Evolutionary conservation across 2,797 vertebrate species (phyloP).

Genomic region (Rhynchotus rufescens): DNA sequence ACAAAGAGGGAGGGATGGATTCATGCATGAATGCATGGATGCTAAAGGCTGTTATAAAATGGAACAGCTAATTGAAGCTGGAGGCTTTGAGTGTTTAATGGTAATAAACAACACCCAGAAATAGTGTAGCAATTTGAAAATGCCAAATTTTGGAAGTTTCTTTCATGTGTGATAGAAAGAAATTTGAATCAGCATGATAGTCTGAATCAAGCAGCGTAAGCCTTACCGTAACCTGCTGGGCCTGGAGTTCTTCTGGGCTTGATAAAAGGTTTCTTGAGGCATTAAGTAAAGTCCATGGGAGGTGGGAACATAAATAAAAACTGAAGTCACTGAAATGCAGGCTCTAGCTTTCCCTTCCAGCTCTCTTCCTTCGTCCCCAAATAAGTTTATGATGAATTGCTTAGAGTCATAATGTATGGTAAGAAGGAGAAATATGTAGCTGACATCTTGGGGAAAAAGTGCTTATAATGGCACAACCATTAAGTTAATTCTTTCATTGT

Average conservation of each 20-base stretch:
- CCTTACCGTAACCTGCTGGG: background rate
- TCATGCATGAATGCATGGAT: background rate
- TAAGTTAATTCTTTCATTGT: background rate
- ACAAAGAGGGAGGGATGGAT: background rate
- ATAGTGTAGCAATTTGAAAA: slow-evolving; percentile 1
- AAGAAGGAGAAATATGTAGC: background rate
- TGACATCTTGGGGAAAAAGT: background rate
- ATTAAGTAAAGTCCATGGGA: background rate
- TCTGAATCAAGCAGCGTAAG: slow-evolving; percentile 29
- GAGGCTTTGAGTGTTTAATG: slow-evolving; percentile 12
- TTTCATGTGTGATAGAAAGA: slow-evolving; percentile 54
- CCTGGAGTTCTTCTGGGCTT: background rate
- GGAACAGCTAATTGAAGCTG: slow-evolving; percentile 37
- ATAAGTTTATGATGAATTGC: background rate
- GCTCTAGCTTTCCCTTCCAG: background rate
- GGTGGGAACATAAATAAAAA: slow-evolving; percentile 10
- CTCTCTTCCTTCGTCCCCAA: background rate
- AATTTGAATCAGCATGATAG: slow-evolving; percentile 54
- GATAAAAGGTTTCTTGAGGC: slow-evolving; percentile 46
- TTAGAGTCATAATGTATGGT: background rate
- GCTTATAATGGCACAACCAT: background rate
- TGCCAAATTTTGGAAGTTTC: slow-evolving; percentile 17
- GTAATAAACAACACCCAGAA: slow-evolving; percentile 33
- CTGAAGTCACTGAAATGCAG: slow-evolving; percentile 1
- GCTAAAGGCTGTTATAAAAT: slow-evolving; percentile 35